A percentile compares a stretch with the other conserved stretches of the same genome.
Evolutionary conservation across 2,797 vertebrate species (phyloP).

Genomic region (Australoheros facetus): DNA sequence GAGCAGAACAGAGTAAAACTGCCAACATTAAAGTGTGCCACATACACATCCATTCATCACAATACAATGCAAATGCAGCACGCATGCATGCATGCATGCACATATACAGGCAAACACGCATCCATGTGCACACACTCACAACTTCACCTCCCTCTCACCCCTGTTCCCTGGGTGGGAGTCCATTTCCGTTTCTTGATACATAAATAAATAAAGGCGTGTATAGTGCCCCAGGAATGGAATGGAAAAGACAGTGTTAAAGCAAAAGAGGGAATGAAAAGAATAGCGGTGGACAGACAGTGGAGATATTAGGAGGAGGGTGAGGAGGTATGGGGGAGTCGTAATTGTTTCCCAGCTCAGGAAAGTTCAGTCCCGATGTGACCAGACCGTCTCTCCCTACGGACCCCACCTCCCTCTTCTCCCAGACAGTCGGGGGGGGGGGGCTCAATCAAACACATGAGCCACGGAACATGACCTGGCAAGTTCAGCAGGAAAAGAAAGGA

Average conservation of each 20-base stretch:
- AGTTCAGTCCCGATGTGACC: constrained; percentile 59
- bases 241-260: constrained; percentile 60
- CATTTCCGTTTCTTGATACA: constrained; percentile 79
- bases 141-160: constrained; percentile 74
- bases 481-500: constrained; percentile 70
- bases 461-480: constrained; percentile 71
- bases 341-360: constrained; percentile 75
- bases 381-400: constrained; percentile 52
- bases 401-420: constrained; percentile 50
- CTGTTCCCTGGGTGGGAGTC: constrained; percentile 75
- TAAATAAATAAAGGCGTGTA: constrained; percentile 79
- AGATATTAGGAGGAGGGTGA: constrained; percentile 27
- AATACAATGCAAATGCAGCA: constrained; percentile 13
- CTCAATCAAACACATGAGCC: constrained; percentile 72
- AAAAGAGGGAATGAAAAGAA: constrained; percentile 54
- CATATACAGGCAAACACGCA: constrained; percentile 21
- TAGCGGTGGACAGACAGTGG: constrained; percentile 39
- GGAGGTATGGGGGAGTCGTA: constrained; percentile 39
- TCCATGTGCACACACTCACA: constrained; percentile 41
- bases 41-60: neutral
- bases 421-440: constrained; percentile 64
- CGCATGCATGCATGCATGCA: neutral
- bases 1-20: neutral
- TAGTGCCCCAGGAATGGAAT: constrained; percentile 73
- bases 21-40: neutral